phyloP scores from a whole-genome alignment of 2,888 invertebrate species.

The Omphaloscelis lunosa region DNA sequence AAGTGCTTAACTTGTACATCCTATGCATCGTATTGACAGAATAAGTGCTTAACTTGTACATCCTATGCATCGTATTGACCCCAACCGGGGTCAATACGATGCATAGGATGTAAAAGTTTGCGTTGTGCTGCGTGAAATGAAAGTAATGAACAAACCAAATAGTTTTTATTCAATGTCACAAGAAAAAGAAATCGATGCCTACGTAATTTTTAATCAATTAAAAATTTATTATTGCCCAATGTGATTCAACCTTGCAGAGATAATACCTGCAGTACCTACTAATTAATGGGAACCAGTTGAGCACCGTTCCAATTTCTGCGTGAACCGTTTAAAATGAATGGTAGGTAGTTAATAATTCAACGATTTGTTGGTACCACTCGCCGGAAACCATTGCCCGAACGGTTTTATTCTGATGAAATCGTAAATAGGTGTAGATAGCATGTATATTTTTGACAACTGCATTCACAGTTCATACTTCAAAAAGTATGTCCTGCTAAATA shows the following conservation, averaged over 20 bases:
- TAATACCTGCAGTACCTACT: background rate
- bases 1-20: no score
- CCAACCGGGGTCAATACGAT: no score
- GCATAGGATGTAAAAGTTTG: background rate
- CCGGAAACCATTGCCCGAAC: constrained; percentile 52
- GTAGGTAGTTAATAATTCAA: constrained; percentile 67
- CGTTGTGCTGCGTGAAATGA: background rate
- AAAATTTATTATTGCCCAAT: constrained; percentile 15
- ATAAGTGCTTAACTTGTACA: no score
- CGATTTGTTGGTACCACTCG: constrained; percentile 48
- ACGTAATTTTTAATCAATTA: constrained; percentile 25
- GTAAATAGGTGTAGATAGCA: constrained; percentile 13
- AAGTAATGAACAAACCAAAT: background rate
- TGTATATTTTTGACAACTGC: background rate
- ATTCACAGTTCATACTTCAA: background rate
- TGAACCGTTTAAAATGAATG: constrained; percentile 55
- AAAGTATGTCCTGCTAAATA: background rate
- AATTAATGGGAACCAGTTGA: constrained; percentile 21
- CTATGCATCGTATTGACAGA: no score
- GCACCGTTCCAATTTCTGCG: constrained; percentile 55
- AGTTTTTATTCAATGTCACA: constrained; percentile 13
- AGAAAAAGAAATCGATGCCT: background rate
- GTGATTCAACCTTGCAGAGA: constrained; percentile 9
- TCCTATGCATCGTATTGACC: no score
- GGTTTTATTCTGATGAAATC: constrained; percentile 57